Evolutionary conservation across 1,140 invertebrate species (phyloP), one percentile per base, ranked within the genome.

Genomic region (Trypoxylus dichotomus): DNA sequence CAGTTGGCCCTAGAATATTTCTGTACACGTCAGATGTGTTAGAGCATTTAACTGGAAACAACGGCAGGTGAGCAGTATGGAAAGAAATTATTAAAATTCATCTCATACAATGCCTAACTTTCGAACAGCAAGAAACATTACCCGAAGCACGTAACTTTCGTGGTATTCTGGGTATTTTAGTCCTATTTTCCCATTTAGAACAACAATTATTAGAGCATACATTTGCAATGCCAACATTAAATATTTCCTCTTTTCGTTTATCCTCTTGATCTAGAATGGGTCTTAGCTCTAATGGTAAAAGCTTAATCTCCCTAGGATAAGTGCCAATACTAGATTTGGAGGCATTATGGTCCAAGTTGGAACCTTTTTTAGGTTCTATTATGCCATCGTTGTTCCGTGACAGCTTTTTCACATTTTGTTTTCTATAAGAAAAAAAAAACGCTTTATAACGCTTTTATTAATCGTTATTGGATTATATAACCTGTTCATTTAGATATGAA

Each of bases 1-100:
- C 78, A 15, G 82, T 84, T 10, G 81, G 82, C 0, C 82, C 82
- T 29, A 84, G 76, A 47, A 84, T 43, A 25, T 77, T 75, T 10
- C 80, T 76, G 74, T 82, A 84, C n/a, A 84, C 74, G 76, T 81
- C 80, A n/a, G 54, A 29, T 5, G 8, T 43, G 15, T 75, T 37
- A 21, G 21, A 19, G 27, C 54, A 76, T 19, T n/a, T 58, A 75
- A 21, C 74, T 75, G 5, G 13, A 32, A 74, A 32, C 25, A 21
- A 74, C 13, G 10, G 32, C 37, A 74, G 32, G 32, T 32, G 7
- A 32, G 19, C 10, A 74, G n/a, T 13, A 74, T 32, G 10, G 25
- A 24, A 25, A 27, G 25, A 11, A 25, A 68, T 11, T 25, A 11
- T 54, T 47, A 24, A 54, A 2, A 24, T 25, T 43, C 3, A 54